Percentiles rank a stretch among this genome's conserved stretches.
These are phyloP conservation scores for Anarsia innoxiella DNA, from an alignment of 2,888 invertebrate genomes.

Conservation along the genomic window DNA sequence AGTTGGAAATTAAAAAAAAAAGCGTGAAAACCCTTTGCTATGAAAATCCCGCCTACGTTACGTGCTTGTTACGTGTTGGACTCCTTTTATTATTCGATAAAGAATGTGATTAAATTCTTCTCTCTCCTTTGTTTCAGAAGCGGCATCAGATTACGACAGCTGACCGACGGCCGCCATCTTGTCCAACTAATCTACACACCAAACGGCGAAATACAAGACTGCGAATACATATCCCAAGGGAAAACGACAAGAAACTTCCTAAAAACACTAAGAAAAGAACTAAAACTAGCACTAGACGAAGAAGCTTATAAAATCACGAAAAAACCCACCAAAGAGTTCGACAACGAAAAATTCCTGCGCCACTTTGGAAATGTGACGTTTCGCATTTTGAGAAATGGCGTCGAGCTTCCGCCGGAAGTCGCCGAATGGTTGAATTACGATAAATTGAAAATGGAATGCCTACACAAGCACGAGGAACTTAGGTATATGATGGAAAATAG, in stretches of 20 bases:
- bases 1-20: too few relatives aligned
- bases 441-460: slow-evolving; percentile 73
- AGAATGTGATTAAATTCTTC: too few relatives aligned
- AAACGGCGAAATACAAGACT: slow-evolving; percentile 77
- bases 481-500: slow-evolving; percentile 51
- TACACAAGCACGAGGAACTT: slow-evolving; percentile 53
- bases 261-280: slow-evolving; percentile 73
- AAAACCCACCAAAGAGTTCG: slow-evolving; percentile 28
- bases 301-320: slow-evolving; percentile 45
- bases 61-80: neutral
- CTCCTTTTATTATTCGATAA: neutral
- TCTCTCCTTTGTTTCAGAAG: slow-evolving; percentile 54
- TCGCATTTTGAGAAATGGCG: slow-evolving; percentile 62
- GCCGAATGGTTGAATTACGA: slow-evolving; percentile 76
- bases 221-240: slow-evolving; percentile 77
- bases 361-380: slow-evolving; percentile 74
- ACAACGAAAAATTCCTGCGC: slow-evolving; percentile 51
- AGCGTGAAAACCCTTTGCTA: neutral
- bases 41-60: neutral
- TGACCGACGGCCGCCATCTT: slow-evolving; percentile 80
- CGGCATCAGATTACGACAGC: slow-evolving; percentile 77
- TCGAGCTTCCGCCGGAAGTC: slow-evolving; percentile 63
- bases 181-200: slow-evolving; percentile 81
- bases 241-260: slow-evolving; percentile 75
- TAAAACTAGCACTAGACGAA: slow-evolving; percentile 61